Conservation (phyloP, 2,113 vertebrate species). For the Accipiter cooperii region DNA sequence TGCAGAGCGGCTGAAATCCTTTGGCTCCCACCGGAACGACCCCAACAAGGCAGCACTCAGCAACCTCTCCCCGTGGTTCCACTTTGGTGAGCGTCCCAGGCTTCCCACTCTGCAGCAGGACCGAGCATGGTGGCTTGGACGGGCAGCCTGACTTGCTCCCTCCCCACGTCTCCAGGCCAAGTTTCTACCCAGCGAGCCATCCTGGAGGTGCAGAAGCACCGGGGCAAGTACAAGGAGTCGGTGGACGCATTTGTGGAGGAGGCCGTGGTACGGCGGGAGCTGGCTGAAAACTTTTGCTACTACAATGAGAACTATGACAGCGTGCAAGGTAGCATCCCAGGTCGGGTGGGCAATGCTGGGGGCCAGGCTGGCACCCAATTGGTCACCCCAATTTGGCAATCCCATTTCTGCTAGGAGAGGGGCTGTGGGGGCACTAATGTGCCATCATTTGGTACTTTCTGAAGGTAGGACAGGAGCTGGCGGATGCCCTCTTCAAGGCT, state of each 20-base stretch:
- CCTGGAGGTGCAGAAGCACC: conserved; percentile 74
- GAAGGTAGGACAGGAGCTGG: background rate
- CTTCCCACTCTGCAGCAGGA: background rate
- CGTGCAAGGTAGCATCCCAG: conserved; percentile 66
- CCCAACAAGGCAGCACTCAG: conserved; percentile 80
- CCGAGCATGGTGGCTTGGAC: background rate
- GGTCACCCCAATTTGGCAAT: background rate
- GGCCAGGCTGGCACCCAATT: background rate
- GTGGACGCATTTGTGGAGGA: conserved; percentile 80
- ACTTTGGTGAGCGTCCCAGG: conserved; percentile 73
- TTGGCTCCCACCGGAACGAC: conserved; percentile 75
- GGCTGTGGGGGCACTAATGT: background rate
- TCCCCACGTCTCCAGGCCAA: conserved; percentile 70
- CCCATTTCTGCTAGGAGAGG: background rate
- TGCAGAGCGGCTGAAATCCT: conserved; percentile 70
- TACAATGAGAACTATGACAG: conserved; percentile 87
- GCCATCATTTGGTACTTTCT: background rate
- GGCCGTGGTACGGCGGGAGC: conserved; percentile 83
- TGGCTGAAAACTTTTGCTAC: conserved; percentile 91
- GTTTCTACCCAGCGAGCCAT: conserved; percentile 82
- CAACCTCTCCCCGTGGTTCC: conserved; percentile 88
- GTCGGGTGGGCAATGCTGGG: fast-evolving
- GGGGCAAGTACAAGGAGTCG: conserved; percentile 51
- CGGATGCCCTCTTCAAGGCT: background rate
- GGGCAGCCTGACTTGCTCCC: background rate